Evolutionary conservation across 1,140 invertebrate species (phyloP), one percentile per base, ranked within the genome.

Genomic region (Neuroterus valhalla): DNA sequence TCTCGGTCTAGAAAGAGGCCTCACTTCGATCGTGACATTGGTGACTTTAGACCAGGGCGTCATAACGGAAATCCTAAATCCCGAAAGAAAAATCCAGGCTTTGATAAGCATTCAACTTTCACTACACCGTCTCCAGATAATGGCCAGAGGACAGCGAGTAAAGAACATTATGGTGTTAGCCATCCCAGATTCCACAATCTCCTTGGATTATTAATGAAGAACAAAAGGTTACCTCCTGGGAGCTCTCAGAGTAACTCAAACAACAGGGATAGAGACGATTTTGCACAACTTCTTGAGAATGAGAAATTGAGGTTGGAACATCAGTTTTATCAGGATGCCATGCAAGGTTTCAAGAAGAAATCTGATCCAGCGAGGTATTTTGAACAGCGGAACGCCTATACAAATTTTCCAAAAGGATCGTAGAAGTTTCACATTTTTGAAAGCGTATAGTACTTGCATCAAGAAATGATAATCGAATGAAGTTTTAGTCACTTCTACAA

Each of bases 181-280:
- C 83, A 89, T 67, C 87, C 86, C 0, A 82, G 85, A 72, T 86
- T 81, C 17, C 88, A 90, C 52, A 90, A 90, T 72, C 76, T 89
- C 5, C 66, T 89, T 4, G 87, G 88, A 3, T 46, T 89, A 2
- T 43, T 90, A n/a, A 89, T 89, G 89, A 90, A 90, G 45, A 89
- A 87, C 70, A 88, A 86, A 21, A 85, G 87, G 31, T 44, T 90
- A 1, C 88, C 89, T 0, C n/a, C 38, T 4, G 81, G 85, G 1
- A 71, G 15, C 0, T 2, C 76, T 2, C 74, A 77, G 21, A 85
- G 68, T 23, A 80, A 82, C 19, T 81, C 75, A 21, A 76, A 52
- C 0, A 73, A 88, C 31, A 74, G 72, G 10, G 67, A 78, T 17
- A 80, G 69, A 11, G 78, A 79, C 38, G 43, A 85, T 2, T 12